A percentile compares a stretch with the other conserved stretches of the same genome.
These are phyloP conservation scores for Stenodema calcarata DNA, from an alignment of 2,888 invertebrate genomes.

Conservation along the genomic window DNA sequence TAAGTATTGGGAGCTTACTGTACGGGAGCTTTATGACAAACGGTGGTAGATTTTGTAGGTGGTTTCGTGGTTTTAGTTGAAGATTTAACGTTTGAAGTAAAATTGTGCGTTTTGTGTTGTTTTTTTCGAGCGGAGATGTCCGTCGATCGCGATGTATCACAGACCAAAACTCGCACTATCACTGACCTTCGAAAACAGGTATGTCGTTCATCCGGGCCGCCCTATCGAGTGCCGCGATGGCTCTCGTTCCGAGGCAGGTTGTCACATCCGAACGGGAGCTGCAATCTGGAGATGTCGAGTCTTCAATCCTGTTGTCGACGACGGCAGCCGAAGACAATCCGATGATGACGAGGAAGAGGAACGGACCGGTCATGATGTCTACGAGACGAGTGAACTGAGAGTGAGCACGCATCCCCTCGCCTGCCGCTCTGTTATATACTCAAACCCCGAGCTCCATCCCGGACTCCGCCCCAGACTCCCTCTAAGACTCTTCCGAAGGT, in stretches of 20 bases:
- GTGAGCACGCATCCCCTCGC: conserved; percentile 42
- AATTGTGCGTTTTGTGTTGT: too few species aligned
- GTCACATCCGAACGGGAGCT: conserved; percentile 45
- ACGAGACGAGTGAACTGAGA: conserved; percentile 22
- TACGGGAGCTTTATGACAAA: too few species aligned
- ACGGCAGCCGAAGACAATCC: conserved; percentile 45
- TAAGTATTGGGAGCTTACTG: too few species aligned
- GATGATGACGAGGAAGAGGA: conserved; percentile 15
- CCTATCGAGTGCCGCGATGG: conserved; percentile 66
- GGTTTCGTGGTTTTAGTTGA: too few species aligned
- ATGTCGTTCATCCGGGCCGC: conserved; percentile 67
- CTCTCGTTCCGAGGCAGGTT: conserved; percentile 67
- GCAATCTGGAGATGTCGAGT: conserved; percentile 54
- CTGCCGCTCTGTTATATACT: conserved; percentile 41
- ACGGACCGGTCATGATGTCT: conserved; percentile 28
- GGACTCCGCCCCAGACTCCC: conserved; percentile 47
- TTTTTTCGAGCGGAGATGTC: background rate
- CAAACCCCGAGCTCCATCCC: background rate
- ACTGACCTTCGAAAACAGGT: conserved; percentile 55
- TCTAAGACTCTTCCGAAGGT: conserved; percentile 20
- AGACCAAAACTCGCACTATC: background rate
- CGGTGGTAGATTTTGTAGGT: too few species aligned
- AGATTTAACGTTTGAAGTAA: too few species aligned
- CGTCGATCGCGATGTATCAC: background rate
- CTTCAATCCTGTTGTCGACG: conserved; percentile 55